Percentiles rank a stretch among this genome's conserved stretches.
These are phyloP conservation scores for Dromaius novaehollandiae DNA, from an alignment of 2,113 vertebrate species.

Conservation along the genomic window DNA sequence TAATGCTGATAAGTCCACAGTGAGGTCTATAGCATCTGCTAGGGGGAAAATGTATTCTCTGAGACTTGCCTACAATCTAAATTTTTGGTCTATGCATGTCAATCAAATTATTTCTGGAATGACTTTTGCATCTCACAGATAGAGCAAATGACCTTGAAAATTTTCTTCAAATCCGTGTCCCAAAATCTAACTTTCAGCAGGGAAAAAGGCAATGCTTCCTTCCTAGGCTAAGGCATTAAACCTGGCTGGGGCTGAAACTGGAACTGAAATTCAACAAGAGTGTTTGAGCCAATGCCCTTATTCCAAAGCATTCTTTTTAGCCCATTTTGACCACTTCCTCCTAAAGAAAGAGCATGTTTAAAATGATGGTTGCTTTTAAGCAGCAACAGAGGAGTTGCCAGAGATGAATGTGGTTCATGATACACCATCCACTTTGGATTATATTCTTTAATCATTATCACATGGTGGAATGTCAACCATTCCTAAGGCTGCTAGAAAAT, in stretches of 20 bases:
- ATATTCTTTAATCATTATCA: not conserved
- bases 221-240: not conserved
- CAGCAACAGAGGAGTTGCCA: not conserved
- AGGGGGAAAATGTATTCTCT: conserved; percentile 5
- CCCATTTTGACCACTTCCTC: not conserved
- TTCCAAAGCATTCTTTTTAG: not conserved
- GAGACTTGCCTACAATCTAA: conserved; percentile 35
- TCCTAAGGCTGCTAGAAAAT: not conserved
- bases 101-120: conserved; percentile 62
- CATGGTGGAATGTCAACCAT: not conserved
- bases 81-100: conserved; percentile 59
- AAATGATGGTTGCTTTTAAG: not conserved
- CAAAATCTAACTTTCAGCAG: not conserved
- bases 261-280: not conserved
- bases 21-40: conserved; percentile 18
- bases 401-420: not conserved
- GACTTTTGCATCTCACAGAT: conserved; percentile 15
- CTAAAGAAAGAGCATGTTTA: not conserved
- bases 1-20: conserved; percentile 38
- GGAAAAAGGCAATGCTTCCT: not conserved
- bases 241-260: not conserved
- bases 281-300: not conserved
- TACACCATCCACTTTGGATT: not conserved
- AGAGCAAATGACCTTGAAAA: conserved; percentile 40
- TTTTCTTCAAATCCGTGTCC: conserved; percentile 40